Conservation (phyloP, 2,113 vertebrate genomes). For the Tonatia bakeri region DNA sequence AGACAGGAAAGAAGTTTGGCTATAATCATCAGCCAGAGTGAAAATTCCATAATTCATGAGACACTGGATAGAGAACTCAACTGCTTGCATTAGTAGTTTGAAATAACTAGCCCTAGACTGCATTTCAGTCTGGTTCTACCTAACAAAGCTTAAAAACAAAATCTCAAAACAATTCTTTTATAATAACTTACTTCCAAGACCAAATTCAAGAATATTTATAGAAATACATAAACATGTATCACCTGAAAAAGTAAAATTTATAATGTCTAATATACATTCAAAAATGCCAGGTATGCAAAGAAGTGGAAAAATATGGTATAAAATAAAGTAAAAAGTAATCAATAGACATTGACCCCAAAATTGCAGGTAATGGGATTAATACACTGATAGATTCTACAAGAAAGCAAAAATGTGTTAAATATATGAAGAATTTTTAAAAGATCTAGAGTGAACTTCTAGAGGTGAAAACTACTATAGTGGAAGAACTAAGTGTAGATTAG, state of each 20-base stretch:
- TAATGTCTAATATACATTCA: not conserved
- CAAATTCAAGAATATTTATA: not conserved
- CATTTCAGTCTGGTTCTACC: not conserved
- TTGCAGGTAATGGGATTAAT: not conserved
- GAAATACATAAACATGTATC: not conserved
- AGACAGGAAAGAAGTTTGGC: not conserved
- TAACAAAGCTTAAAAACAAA: not conserved
- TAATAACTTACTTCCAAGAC: not conserved
- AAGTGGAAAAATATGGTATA: not conserved
- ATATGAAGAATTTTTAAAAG: not conserved
- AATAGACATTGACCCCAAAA: not conserved
- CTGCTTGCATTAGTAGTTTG: not conserved
- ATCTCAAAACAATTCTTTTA: not conserved
- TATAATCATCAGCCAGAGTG: not conserved
- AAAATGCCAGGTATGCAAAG: not conserved
- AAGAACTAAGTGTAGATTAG: not conserved
- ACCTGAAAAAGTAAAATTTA: not conserved
- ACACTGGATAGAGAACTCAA: not conserved
- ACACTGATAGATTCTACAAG: not conserved
- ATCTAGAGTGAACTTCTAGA: not conserved
- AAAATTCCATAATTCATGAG: not conserved
- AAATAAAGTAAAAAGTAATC: not conserved
- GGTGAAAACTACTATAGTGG: not conserved
- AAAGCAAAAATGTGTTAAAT: not conserved
- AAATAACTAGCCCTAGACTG: not conserved